Evolutionary conservation across 1,140 invertebrate species (phyloP).

Genomic region (Macrocentrus cingulum): DNA sequence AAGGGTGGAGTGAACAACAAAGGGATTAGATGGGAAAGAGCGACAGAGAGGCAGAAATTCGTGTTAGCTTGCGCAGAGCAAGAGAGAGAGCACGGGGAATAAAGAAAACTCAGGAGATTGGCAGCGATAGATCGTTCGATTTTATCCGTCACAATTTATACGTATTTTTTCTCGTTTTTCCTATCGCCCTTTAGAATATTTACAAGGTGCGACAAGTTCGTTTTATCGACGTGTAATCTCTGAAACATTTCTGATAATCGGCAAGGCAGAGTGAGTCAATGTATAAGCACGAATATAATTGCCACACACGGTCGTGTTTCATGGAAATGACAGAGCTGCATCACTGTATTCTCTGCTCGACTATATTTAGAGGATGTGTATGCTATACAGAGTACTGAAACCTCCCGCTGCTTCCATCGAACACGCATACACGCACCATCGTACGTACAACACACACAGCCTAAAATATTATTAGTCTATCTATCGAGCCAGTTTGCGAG

Average conservation of each 20-base stretch:
- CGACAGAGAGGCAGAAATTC: too few relatives aligned
- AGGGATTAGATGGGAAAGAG: too few relatives aligned
- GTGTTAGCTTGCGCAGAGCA: too few relatives aligned
- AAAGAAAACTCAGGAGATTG: too few relatives aligned
- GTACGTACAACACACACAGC: constrained; percentile 4
- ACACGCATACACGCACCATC: constrained; percentile 1
- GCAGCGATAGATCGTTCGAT: too few relatives aligned
- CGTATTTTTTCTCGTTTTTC: too few relatives aligned
- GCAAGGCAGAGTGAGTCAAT: neutral
- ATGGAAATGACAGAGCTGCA: constrained; percentile 2
- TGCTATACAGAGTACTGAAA: constrained; percentile 5
- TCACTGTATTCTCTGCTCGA: neutral
- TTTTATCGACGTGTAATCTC: too few relatives aligned
- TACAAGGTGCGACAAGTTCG: constrained; percentile 9
- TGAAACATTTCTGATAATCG: neutral
- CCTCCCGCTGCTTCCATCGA: constrained; percentile 2
- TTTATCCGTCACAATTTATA: too few relatives aligned
- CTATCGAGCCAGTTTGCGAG: neutral
- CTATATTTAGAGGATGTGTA: constrained; percentile 11
- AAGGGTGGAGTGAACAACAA: too few relatives aligned
- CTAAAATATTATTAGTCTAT: constrained; percentile 6
- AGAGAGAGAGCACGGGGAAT: too few relatives aligned
- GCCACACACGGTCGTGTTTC: neutral
- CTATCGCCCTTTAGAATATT: neutral
- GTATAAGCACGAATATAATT: constrained; percentile 8